Conservation (phyloP, 2,888 invertebrate genomes). For the Philopedon plagiatum region DNA sequence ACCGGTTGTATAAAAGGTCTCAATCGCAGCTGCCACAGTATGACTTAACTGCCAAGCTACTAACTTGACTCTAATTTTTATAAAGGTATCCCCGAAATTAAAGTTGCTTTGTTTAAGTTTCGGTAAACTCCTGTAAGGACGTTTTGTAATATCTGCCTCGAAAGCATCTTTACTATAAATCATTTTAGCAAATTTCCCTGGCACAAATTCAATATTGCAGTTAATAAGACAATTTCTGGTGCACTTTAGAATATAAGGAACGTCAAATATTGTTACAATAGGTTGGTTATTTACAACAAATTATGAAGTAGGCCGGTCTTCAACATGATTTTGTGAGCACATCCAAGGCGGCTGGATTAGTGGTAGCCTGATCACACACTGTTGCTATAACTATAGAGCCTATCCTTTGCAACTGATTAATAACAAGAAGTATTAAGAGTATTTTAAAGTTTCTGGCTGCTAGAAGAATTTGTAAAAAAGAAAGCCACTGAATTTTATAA, state of each 20-base stretch:
- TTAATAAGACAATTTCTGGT: not conserved
- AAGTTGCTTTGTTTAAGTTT: slow-evolving; percentile 24
- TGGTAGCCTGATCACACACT: not conserved
- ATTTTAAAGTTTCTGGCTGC: not conserved
- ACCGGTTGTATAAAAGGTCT: slow-evolving; percentile 26
- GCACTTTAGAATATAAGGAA: not conserved
- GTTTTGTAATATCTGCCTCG: slow-evolving; percentile 18
- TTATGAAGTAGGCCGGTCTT: not conserved
- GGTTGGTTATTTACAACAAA: not conserved
- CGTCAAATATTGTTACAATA: not conserved
- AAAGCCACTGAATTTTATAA: not conserved
- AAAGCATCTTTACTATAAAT: slow-evolving; percentile 25
- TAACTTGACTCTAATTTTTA: slow-evolving; percentile 44
- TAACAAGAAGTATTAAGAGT: not conserved
- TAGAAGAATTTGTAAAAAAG: not conserved
- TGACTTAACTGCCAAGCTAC: slow-evolving; percentile 41
- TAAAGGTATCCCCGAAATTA: slow-evolving; percentile 31
- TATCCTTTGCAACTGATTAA: not conserved
- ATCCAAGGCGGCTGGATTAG: not conserved
- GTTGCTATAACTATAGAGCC: not conserved
- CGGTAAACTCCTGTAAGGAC: slow-evolving; percentile 21
- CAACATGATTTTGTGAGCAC: not conserved
- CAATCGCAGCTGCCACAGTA: slow-evolving; percentile 38
- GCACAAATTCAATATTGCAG: not conserved
- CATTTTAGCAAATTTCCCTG: slow-evolving; percentile 24